These are phyloP conservation scores for Lysandra bellargus DNA, from an alignment of 2,888 invertebrate species.

Conservation along the genomic window DNA sequence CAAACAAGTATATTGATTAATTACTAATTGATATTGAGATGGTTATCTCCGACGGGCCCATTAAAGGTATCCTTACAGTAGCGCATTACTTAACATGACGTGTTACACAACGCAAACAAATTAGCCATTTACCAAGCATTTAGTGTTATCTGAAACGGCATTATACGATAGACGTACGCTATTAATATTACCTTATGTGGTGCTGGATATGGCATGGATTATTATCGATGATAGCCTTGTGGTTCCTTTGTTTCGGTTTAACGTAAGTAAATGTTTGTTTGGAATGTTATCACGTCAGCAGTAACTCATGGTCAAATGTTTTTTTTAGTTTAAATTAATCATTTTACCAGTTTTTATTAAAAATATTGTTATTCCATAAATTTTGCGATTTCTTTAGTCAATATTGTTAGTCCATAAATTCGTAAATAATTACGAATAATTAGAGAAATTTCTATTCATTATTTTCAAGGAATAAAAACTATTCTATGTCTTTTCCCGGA, in stretches of 20 bases:
- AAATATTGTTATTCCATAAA: too few relatives aligned
- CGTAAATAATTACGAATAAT: too few relatives aligned
- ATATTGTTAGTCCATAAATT: too few relatives aligned
- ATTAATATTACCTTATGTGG: slow-evolving; percentile 45
- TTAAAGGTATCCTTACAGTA: slow-evolving; percentile 49
- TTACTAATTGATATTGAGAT: slow-evolving; percentile 26
- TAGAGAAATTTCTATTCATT: too few relatives aligned
- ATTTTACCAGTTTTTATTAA: too few relatives aligned
- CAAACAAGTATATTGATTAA: slow-evolving; percentile 4
- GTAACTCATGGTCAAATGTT: too few relatives aligned
- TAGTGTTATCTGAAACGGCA: slow-evolving; percentile 65
- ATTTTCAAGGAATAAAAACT: too few relatives aligned
- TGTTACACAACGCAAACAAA: slow-evolving; percentile 71
- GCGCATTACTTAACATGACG: slow-evolving; percentile 52
- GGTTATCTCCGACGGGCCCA: slow-evolving; percentile 20
- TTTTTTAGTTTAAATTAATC: too few relatives aligned
- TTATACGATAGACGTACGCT: slow-evolving; percentile 52
- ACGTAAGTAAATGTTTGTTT: neutral
- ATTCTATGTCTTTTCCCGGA: too few relatives aligned
- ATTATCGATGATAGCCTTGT: neutral
- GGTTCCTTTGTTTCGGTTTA: neutral
- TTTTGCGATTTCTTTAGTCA: too few relatives aligned
- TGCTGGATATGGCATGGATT: slow-evolving; percentile 15
- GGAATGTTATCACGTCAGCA: neutral
- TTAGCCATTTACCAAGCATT: slow-evolving; percentile 72